Conservation (phyloP, 2,113 vertebrate genomes). For the Petrocephalus microphthalmus region DNA sequence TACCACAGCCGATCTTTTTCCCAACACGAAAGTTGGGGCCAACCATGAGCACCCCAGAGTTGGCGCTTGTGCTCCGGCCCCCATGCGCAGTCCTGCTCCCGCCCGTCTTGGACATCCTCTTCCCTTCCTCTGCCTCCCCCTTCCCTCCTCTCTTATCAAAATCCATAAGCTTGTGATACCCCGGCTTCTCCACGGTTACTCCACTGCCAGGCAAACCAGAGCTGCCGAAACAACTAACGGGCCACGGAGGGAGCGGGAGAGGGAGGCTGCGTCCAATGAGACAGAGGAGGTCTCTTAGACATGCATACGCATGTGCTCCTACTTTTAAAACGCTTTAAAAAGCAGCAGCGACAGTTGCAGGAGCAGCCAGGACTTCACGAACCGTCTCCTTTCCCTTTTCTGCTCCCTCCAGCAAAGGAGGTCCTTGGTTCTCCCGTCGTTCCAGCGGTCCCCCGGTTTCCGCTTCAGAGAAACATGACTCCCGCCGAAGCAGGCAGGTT, state of each 20-base stretch:
- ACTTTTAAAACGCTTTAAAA: conserved; percentile 24
- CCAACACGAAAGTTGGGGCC: conserved; percentile 97
- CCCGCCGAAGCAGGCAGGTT: conserved; percentile 49
- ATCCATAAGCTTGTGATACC: conserved; percentile 99
- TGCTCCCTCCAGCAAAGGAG: conserved; percentile 26
- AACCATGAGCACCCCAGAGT: conserved; percentile 96
- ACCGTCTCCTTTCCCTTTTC: conserved; percentile 31
- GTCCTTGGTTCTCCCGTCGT: conserved; percentile 32
- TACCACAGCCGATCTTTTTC: conserved; percentile 97
- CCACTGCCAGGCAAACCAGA: conserved; percentile 82
- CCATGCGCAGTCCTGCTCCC: conserved; percentile 72
- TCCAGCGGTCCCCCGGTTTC: conserved; percentile 29
- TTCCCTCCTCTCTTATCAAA: conserved; percentile 99
- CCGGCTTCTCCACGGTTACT: conserved; percentile 99
- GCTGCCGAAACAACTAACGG: conserved; percentile 62
- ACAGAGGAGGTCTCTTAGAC: not conserved
- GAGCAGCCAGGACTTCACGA: conserved; percentile 20
- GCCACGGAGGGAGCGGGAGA: conserved; percentile 37
- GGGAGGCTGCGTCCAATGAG: conserved; percentile 33
- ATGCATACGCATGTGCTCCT: conserved; percentile 20
- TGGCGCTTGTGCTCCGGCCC: conserved; percentile 69
- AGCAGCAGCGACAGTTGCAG: conserved; percentile 25
- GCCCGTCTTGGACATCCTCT: conserved; percentile 86
- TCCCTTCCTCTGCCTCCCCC: conserved; percentile 89
- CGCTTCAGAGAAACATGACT: conserved; percentile 48